These are phyloP conservation scores for Tragelaphus scriptus DNA, from an alignment of 2,113 vertebrate species.

Conservation along the genomic window DNA sequence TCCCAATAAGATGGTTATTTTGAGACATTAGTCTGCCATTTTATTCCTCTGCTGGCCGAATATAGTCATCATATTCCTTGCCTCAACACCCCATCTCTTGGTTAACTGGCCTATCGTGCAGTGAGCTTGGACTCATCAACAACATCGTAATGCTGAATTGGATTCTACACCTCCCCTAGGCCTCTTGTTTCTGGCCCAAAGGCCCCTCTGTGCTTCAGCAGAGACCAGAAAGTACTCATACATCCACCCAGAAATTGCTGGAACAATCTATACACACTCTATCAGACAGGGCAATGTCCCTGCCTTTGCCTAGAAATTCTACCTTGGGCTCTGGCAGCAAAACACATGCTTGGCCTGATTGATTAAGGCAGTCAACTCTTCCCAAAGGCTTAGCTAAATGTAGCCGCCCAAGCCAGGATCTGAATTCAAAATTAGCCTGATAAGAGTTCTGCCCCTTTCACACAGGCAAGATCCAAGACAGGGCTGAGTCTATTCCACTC, in stretches of 20 bases:
- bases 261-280: no score
- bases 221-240: background rate
- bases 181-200: background rate
- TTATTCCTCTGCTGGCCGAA: background rate
- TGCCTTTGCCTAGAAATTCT: background rate
- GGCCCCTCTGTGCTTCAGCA: background rate
- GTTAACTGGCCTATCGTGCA: background rate
- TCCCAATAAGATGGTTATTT: background rate
- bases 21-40: background rate
- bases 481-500: background rate
- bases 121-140: background rate
- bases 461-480: background rate
- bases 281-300: background rate
- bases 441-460: background rate
- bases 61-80: background rate
- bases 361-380: background rate
- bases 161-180: background rate
- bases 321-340: background rate
- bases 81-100: accelerated
- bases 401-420: background rate
- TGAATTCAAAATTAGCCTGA: background rate
- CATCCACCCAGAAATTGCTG: background rate
- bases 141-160: background rate
- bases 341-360: background rate
- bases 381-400: background rate